Evolutionary conservation across 53 echinoderm and acorn worm species (phyloP).

Genomic region (Stichopus horrens): DNA sequence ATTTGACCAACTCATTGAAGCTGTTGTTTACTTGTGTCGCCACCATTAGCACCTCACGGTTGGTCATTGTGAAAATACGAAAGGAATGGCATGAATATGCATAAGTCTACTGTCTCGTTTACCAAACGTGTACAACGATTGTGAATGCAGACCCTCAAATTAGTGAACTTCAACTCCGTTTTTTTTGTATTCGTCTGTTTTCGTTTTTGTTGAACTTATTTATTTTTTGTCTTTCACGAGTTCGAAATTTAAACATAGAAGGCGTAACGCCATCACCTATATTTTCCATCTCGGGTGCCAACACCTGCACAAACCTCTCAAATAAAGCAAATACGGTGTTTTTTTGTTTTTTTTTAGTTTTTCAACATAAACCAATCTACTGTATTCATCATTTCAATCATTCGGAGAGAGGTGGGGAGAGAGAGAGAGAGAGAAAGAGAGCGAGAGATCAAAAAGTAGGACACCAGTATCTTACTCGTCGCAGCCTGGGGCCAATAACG

Average conservation of each 20-base stretch:
- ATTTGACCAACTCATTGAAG: conserved; percentile 23
- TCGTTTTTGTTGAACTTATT: too few relatives aligned
- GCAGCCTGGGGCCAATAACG: not conserved
- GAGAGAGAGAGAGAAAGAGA: too few relatives aligned
- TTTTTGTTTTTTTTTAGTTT: not conserved
- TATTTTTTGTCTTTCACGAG: too few relatives aligned
- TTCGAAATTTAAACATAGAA: not conserved
- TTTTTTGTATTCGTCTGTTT: too few relatives aligned
- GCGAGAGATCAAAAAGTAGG: not conserved
- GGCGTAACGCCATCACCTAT: not conserved
- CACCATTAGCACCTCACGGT: conserved; percentile 38
- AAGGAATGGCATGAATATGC: conserved; percentile 38
- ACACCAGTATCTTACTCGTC: not conserved
- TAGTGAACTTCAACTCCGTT: too few relatives aligned
- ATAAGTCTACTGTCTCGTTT: not conserved
- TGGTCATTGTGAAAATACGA: conserved; percentile 34
- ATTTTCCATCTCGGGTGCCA: not conserved
- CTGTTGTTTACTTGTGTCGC: conserved; percentile 20
- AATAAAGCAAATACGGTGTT: not conserved
- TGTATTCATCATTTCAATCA: not conserved
- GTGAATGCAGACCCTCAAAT: not conserved
- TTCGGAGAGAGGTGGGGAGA: too few relatives aligned
- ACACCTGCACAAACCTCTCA: conserved; percentile 10
- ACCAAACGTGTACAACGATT: not conserved
- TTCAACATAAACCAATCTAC: conserved; percentile 3